phyloP scores from a whole-genome alignment of 2,113 vertebrate genomes.

The Hyperopisus bebe region DNA sequence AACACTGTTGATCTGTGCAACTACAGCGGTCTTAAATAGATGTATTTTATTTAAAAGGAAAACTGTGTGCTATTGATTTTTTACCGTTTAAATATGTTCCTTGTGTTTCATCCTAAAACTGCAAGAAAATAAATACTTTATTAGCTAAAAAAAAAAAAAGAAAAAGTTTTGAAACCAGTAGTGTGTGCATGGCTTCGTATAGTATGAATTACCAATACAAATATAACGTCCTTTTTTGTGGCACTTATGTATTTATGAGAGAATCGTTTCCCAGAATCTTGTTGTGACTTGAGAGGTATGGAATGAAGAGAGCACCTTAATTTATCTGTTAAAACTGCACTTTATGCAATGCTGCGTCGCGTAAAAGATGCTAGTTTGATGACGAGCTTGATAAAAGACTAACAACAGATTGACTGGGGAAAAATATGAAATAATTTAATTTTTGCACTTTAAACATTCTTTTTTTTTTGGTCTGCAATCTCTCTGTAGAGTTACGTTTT shows the following conservation, averaged over 20 bases:
- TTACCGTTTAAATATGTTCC: neutral
- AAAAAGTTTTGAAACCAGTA: neutral
- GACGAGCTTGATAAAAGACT: neutral
- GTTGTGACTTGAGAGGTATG: slow-evolving; percentile 7
- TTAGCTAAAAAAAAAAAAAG: neutral
- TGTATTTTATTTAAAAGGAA: neutral
- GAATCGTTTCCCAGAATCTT: neutral
- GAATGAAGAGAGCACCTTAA: slow-evolving; percentile 39
- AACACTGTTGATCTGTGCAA: neutral
- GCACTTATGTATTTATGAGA: neutral
- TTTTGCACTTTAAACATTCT: neutral
- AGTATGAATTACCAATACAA: neutral
- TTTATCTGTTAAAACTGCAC: slow-evolving; percentile 23
- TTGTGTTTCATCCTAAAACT: neutral
- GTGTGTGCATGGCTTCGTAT: neutral
- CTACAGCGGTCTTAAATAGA: neutral
- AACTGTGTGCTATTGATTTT: neutral
- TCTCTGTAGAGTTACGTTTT: neutral
- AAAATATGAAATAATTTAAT: neutral
- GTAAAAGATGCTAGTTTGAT: neutral
- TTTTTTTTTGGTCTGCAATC: neutral
- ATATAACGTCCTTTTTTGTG: neutral
- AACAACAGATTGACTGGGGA: neutral
- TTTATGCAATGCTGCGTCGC: slow-evolving; percentile 10
- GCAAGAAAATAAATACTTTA: neutral